phyloP scores from a whole-genome alignment of 1,140 invertebrate genomes.

The Panulirus ornatus region DNA sequence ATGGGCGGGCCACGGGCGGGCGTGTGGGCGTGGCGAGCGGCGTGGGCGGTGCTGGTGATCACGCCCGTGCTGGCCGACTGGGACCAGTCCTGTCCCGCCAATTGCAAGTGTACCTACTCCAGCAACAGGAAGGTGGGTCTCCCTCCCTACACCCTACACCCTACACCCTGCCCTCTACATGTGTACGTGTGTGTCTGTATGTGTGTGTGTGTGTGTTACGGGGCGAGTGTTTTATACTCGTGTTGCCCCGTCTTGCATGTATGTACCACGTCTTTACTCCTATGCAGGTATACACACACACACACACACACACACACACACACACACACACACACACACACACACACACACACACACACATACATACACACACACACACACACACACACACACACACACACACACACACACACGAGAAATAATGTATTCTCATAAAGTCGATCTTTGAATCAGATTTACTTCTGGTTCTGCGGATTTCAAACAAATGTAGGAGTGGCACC shows the following conservation, averaged over 20 bases:
- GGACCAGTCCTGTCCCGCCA: slow-evolving; percentile 39
- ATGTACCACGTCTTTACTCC: too few relatives aligned
- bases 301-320: too few relatives aligned
- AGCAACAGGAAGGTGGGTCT: slow-evolving; percentile 58
- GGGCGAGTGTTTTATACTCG: too few relatives aligned
- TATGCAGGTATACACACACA: not conserved
- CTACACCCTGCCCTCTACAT: not conserved
- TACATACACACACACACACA: too few relatives aligned
- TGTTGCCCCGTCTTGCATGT: too few relatives aligned
- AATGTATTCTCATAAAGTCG: too few relatives aligned
- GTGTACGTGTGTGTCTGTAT: slow-evolving; percentile 10
- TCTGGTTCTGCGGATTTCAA: too few relatives aligned
- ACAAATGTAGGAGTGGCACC: too few relatives aligned
- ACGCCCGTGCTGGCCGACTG: slow-evolving; percentile 41
- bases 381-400: not conserved
- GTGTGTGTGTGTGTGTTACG: slow-evolving; percentile 32
- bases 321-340: too few relatives aligned
- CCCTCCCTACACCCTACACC: too few relatives aligned
- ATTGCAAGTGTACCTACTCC: slow-evolving; percentile 54
- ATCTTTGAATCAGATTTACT: too few relatives aligned
- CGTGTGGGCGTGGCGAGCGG: slow-evolving; percentile 30
- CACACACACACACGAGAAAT: not conserved
- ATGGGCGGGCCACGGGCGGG: slow-evolving; percentile 1
- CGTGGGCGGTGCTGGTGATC: not conserved
- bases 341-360: too few relatives aligned